These are phyloP conservation scores for Trichacis sp. DNA, from an alignment of 2,888 invertebrate species.

Conservation along the genomic window DNA sequence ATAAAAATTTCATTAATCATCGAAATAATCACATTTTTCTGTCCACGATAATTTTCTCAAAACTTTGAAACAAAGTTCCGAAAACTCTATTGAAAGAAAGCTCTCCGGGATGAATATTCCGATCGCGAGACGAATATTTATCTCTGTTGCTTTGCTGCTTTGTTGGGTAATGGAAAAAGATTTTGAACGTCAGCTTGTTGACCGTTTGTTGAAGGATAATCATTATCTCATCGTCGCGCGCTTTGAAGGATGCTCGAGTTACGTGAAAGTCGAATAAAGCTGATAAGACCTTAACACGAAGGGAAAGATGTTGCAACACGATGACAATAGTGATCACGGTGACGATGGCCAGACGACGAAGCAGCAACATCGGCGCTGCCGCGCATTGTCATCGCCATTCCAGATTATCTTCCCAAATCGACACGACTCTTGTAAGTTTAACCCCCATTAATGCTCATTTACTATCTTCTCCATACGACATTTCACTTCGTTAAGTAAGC, in stretches of 20 bases:
- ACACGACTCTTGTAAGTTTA: constrained; percentile 51
- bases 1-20: no score
- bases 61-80: no score
- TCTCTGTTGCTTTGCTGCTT: no score
- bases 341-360: constrained; percentile 74
- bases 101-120: no score
- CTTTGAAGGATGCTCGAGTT: constrained; percentile 18
- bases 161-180: no score
- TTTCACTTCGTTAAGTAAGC: no score
- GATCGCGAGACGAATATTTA: no score
- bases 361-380: constrained; percentile 74
- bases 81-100: no score
- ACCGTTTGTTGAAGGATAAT: constrained; percentile 9
- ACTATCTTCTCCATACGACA: no score
- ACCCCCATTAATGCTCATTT: no score
- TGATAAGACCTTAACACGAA: constrained; percentile 35
- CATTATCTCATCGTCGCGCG: neutral
- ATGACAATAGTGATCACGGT: constrained; percentile 47
- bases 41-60: no score
- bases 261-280: constrained; percentile 25
- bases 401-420: constrained; percentile 46
- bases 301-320: constrained; percentile 39
- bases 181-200: neutral
- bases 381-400: constrained; percentile 53
- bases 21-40: no score